phyloP scores from a whole-genome alignment of 2,797 vertebrate species.

The Pipistrellus pipistrellus region DNA sequence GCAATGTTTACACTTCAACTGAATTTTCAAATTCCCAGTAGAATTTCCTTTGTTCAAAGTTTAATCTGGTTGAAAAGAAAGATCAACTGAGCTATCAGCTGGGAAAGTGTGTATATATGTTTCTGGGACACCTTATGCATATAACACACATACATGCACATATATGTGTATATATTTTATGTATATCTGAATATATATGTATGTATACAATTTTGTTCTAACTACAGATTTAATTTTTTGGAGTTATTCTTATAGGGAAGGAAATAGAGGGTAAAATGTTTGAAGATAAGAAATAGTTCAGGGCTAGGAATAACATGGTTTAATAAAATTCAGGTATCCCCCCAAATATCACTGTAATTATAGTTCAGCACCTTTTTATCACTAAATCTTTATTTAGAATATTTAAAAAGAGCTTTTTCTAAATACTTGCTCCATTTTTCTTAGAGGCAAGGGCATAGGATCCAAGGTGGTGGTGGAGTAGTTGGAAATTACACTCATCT shows the following conservation, averaged over 20 bases:
- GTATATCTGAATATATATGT: background rate
- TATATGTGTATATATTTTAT: too few relatives aligned
- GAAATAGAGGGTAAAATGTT: background rate
- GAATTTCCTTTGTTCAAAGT: too few relatives aligned
- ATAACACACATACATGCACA: background rate
- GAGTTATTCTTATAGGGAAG: background rate
- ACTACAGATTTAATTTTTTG: conserved; percentile 34
- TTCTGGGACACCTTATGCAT: too few relatives aligned
- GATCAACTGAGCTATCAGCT: too few relatives aligned
- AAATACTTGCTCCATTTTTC: background rate
- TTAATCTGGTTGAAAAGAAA: too few relatives aligned
- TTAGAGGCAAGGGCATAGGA: background rate
- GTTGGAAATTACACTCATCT: background rate
- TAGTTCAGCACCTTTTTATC: background rate
- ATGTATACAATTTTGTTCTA: background rate
- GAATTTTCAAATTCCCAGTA: too few relatives aligned
- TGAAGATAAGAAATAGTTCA: background rate
- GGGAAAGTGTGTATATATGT: too few relatives aligned
- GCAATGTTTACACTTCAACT: too few relatives aligned
- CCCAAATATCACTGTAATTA: background rate
- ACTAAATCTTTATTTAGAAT: conserved; percentile 19
- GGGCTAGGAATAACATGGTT: background rate
- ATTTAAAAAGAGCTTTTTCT: background rate
- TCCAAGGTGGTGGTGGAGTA: background rate
- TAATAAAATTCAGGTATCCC: conserved; percentile 19